Evolutionary conservation across 2,797 vertebrate genomes (phyloP), one percentile per base, ranked within the genome.

Genomic region (Schizopygopsis malacanthus): DNA sequence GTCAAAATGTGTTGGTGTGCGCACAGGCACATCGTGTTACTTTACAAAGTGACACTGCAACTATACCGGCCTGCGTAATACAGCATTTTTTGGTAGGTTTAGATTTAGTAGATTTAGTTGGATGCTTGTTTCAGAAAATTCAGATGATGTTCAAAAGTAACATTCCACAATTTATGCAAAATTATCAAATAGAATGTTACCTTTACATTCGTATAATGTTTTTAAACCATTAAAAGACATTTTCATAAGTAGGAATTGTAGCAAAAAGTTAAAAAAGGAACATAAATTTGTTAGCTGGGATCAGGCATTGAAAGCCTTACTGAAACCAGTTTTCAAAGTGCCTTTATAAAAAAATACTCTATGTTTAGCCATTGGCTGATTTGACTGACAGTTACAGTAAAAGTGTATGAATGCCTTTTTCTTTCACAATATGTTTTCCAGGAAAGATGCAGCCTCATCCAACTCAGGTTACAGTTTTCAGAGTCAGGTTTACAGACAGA

Each of bases 391-490:
- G 43, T 12, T 79, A 79, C 3, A 79, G 15, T 39, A 70, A 65
- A 81, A 47, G 20, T 69, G 13, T 13, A 71, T 18, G 2, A 25
- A 72, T 72, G 16, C 20, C 33, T 72, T 37, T 82, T 81, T 59
- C 9, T 54, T 11, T 15, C 37, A 43, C 8, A 59, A 28, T 20
- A 43, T 72, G 1, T 20, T 25, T 82, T 82, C 81, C 37, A 28
- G 78, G 45, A 72, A 82, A 82, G n/a, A 25, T 59, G 69, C 37
- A 82, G 69, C 52, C 22, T 82, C n/a, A 82, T 72, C 22, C 69
- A 15, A 9, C 69, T 82, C 15, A 28, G 39, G 67, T 72, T 72
- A 18, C 67, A 25, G 37, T 54, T 82, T 78, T 72, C 12, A 59
- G 50, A 59, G 45, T 82, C 69, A 82, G n/a, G 25, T 65, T 65